Conservation (phyloP, 2,113 vertebrate species). For the Corythornis vintsioides region DNA sequence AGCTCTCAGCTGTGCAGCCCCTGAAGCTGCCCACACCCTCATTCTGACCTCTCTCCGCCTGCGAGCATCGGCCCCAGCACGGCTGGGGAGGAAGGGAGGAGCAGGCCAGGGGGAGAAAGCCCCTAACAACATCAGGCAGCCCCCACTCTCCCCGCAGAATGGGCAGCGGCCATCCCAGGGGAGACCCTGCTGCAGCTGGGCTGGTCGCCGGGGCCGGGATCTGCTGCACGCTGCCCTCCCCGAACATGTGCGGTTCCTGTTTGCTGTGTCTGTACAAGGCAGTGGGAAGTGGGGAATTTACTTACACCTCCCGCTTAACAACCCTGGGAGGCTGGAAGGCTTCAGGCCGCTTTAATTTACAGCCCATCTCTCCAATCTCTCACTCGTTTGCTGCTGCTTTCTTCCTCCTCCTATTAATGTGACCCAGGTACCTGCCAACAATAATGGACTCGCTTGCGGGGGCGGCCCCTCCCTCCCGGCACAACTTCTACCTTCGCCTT, state of each 20-base stretch:
- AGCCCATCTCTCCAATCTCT: slow-evolving; percentile 75
- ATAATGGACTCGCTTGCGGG: slow-evolving; percentile 74
- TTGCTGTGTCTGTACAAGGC: slow-evolving; percentile 77
- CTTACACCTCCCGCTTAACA: slow-evolving; percentile 78
- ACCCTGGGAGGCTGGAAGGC: slow-evolving; percentile 75
- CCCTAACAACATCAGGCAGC: slow-evolving; percentile 53
- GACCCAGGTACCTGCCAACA: slow-evolving; percentile 81
- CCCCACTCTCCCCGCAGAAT: slow-evolving; percentile 48
- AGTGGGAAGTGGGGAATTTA: slow-evolving; percentile 77
- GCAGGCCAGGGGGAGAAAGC: slow-evolving; percentile 48
- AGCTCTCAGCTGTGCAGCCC: slow-evolving; percentile 72
- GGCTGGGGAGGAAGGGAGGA: slow-evolving; percentile 73
- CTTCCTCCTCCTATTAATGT: slow-evolving; percentile 78
- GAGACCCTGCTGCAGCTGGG: slow-evolving; percentile 48
- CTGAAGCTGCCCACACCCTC: slow-evolving; percentile 71
- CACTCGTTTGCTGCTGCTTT: slow-evolving; percentile 68
- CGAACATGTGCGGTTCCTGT: slow-evolving; percentile 77
- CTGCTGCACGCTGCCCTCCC: slow-evolving; percentile 63
- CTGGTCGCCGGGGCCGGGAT: neutral
- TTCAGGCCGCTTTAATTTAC: slow-evolving; percentile 74
- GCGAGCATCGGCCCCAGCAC: slow-evolving; percentile 64
- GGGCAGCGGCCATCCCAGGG: slow-evolving; percentile 52
- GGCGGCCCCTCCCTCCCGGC: slow-evolving; percentile 69
- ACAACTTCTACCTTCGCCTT: slow-evolving; percentile 73
- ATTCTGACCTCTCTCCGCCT: slow-evolving; percentile 76